A percentile compares a stretch with the other conserved stretches of the same genome.
Evolutionary conservation across 1,140 invertebrate genomes (phyloP).

Genomic region (Drosophila navojoa): DNA sequence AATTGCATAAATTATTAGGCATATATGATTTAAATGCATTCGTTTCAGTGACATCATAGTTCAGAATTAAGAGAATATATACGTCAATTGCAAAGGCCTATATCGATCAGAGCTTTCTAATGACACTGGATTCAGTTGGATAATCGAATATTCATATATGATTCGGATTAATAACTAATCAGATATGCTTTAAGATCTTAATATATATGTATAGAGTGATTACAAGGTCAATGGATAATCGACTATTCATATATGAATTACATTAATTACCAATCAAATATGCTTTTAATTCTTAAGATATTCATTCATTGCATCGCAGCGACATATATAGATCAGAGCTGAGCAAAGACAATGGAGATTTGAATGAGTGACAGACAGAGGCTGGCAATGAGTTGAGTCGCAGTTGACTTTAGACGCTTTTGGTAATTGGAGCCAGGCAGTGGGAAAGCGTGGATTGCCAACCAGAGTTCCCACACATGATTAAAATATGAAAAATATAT

Average conservation of each 20-base stretch:
- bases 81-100: too few species aligned
- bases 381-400: constrained; percentile 27
- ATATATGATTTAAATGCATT: constrained; percentile 4
- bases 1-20: background rate
- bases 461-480: constrained; percentile 69
- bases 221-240: too few species aligned
- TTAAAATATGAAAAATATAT: constrained; percentile 41
- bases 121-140: too few species aligned
- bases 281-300: too few species aligned
- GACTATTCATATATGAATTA: too few species aligned
- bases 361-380: background rate
- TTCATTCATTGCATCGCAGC: too few species aligned
- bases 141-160: too few species aligned
- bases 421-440: constrained; percentile 37
- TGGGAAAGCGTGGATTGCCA: constrained; percentile 32
- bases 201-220: too few species aligned
- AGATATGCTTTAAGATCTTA: too few species aligned
- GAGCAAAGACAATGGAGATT: constrained; percentile 19
- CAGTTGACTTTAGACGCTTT: constrained; percentile 38
- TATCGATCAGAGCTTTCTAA: too few species aligned
- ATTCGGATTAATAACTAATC: background rate
- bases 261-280: background rate
- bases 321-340: constrained; percentile 1
- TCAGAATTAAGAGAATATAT: too few species aligned
- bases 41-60: too few species aligned